phyloP scores from a whole-genome alignment of 2,797 vertebrate species.

The Lacerta bilineata region DNA sequence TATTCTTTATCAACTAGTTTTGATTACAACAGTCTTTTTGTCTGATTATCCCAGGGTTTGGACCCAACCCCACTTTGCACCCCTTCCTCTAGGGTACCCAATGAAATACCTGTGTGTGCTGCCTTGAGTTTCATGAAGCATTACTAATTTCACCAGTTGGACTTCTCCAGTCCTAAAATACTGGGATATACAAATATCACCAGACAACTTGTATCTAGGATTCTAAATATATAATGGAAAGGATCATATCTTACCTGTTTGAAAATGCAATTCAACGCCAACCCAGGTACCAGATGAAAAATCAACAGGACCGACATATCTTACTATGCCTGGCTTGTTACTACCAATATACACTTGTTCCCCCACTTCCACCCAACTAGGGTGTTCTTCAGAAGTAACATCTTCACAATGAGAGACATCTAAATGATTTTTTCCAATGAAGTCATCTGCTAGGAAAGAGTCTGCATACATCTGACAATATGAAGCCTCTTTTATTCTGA shows the following conservation, averaged over 20 bases:
- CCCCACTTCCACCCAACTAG: conserved; percentile 85
- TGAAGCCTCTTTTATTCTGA: conserved; percentile 26
- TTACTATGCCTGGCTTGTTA: conserved; percentile 82
- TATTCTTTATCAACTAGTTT: background rate
- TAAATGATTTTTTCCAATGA: conserved; percentile 68
- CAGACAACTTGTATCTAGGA: background rate
- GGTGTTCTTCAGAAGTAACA: conserved; percentile 79
- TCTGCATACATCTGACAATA: conserved; percentile 12
- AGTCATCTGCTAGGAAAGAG: conserved; percentile 57
- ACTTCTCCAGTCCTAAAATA: background rate
- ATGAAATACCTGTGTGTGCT: background rate
- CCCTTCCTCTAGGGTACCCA: background rate
- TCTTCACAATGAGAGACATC: conserved; percentile 83
- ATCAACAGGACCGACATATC: conserved; percentile 88
- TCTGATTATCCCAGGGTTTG: background rate
- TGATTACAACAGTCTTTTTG: background rate
- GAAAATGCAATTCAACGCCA: conserved; percentile 86
- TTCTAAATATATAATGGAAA: background rate
- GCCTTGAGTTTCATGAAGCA: background rate
- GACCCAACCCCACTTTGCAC: background rate
- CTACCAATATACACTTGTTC: conserved; percentile 88
- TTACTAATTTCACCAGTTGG: background rate
- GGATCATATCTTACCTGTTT: conserved; percentile 82
- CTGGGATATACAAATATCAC: background rate
- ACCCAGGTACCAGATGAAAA: conserved; percentile 90